A percentile compares a stretch with the other conserved stretches of the same genome.
phyloP scores from a whole-genome alignment of 1,140 invertebrate genomes.

The Ridgeia piscesae region DNA sequence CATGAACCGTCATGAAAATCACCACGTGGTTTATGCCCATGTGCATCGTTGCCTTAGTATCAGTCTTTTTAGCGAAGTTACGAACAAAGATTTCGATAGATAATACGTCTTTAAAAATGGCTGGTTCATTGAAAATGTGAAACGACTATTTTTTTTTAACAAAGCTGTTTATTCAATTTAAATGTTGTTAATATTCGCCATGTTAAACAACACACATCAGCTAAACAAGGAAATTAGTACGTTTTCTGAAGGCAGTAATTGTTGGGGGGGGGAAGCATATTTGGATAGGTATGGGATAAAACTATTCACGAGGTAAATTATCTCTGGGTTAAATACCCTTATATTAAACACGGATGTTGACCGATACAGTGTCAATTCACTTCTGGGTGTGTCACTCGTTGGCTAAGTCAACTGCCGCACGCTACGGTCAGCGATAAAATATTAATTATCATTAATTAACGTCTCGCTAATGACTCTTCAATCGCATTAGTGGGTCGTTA shows the following conservation, averaged over 20 bases:
- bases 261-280: neutral
- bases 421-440: neutral
- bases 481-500: neutral
- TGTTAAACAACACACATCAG: neutral
- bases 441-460: conserved; percentile 1
- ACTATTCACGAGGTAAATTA: neutral
- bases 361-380: neutral
- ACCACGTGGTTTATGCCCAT: neutral
- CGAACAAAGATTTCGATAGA: neutral
- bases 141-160: too few relatives aligned
- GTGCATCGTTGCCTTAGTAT: neutral
- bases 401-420: neutral
- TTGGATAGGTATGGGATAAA: neutral
- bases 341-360: neutral
- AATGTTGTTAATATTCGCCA: too few relatives aligned
- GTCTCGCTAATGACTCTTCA: neutral
- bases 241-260: neutral
- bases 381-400: neutral
- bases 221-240: neutral
- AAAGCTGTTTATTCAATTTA: too few relatives aligned
- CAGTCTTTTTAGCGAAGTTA: neutral
- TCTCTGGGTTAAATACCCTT: neutral
- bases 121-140: neutral
- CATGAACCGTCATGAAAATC: neutral
- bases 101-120: neutral